Conservation (phyloP, 2,113 vertebrate genomes). For the Corythaixoides concolor region DNA sequence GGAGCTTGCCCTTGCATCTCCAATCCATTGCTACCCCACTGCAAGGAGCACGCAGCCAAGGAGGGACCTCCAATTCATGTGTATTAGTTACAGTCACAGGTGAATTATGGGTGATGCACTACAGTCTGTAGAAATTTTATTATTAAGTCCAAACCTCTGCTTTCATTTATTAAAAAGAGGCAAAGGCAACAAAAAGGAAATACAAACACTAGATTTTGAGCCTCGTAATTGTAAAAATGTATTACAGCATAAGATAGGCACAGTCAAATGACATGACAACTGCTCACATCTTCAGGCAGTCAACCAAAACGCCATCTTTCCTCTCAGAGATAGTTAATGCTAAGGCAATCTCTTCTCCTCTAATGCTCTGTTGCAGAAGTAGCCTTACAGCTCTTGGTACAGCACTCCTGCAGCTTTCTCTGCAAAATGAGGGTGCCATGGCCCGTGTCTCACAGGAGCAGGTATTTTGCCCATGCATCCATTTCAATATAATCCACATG, state of each 20-base stretch:
- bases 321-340: background rate
- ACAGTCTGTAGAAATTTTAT: background rate
- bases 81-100: background rate
- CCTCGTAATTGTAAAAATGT: background rate
- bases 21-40: background rate
- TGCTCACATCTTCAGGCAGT: background rate
- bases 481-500: background rate
- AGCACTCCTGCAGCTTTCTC: background rate
- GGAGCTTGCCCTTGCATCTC: background rate
- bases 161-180: background rate
- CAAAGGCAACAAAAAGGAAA: background rate
- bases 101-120: background rate
- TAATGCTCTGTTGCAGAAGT: background rate
- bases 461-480: rapidly evolving
- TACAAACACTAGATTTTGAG: background rate
- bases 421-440: rapidly evolving
- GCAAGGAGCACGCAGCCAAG: background rate
- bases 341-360: background rate
- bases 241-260: background rate
- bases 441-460: background rate
- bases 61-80: background rate
- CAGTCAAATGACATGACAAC: background rate
- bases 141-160: background rate
- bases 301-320: background rate
- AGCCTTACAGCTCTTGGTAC: background rate